Base-by-base conservation (phyloP, 2,113 vertebrate species). In the Condylura cristata region DNA sequence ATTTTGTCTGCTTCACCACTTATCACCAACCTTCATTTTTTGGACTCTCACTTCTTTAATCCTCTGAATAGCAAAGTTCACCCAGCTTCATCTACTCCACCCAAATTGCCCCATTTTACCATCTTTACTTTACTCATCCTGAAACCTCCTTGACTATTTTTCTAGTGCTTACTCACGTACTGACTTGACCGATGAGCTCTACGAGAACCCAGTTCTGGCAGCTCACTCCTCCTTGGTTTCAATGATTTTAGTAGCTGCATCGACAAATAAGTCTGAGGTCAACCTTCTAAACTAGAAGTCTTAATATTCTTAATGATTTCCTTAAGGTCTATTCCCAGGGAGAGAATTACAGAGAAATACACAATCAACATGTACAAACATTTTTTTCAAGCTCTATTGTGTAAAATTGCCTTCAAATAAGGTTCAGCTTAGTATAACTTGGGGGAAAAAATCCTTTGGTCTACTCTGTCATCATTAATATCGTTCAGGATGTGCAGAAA, bases 281-380 rank as follows among this genome's bases (percentile, higher is more conserved):
- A 95, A 65, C 0, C 10, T 84, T 87, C 13, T 22, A 37, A 61
- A 53, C 84, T n/a, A 26, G 63, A 70, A 63, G 65, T 58, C 30
- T 58, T 89, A 18, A n/a, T 76, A 48, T 81, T 89, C 24, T 39
- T 65, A 34, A 51, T 81, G 46, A 71, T 82, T 91, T 91, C 34
- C 37, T 46, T 71, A 60, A 20, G 41, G 51, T 65, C 10, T 56
- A 28, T 60, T 90, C 20, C 32, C 86, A 56, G 56, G 65, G 28
- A 60, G 28, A 18, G 63, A 32, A 46, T 90, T 72, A 65, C 10
- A 44, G n/a, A 26, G 32, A 32, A 46, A 87, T 72, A 65, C 10
- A 44, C n/a, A 26, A 26, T 46, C 18, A 90, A 14, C 18, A 16
- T 34, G 37, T 4, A 16, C 44, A 46, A 60, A 44, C 30, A 51